Base-by-base conservation (phyloP, 2,888 invertebrate species). In the Abrostola triplasia region DNA sequence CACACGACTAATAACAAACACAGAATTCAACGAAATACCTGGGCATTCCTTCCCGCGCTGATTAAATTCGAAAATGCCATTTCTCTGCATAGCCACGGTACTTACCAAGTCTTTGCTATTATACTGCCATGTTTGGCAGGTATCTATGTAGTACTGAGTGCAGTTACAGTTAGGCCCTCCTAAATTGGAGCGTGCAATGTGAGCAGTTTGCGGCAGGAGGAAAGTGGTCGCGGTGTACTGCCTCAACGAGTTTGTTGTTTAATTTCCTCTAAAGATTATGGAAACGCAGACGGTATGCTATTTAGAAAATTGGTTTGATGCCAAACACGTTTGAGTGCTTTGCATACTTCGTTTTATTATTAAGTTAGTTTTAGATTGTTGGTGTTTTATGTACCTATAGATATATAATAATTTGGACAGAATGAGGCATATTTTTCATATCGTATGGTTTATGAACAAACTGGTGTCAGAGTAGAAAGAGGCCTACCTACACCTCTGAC, bases 241-340 rank as follows among this genome's bases (percentile, higher is more conserved):
- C 78, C 78, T 73, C 78, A 81, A 85, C 87, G 71, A 82, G 88
- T 87, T 88, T 84, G 82, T 82, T 77, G 80, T 82, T 84, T 83
- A 80, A 84, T 85, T 88, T 88, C 84, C 87, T 82, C 67, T 78
- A 81, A 83, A 88, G 86, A 87, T 77, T 83, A 84, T 66, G 57
- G 50, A 73, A 61, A 53, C 59, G 59, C 76, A 83, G 80, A 80
- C 42, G 55, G 77, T 59, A 37, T 38, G 24, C 55, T 53, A 1
- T 59, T 54, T 37, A 50, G 36, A 10, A 47, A 49, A 44, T 49
- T 12, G 6, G 7, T 52, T 57, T 48, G 38, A 0, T 42, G 24
- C 44, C 13, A 7, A 44, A 47, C 1, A 5, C 24, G 24, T 47
- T 47, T 47, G 44, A 44, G 12, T 44, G 7, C 12, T 13, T 9